phyloP scores from a whole-genome alignment of 2,797 vertebrate genomes.

The Tympanoctomys barrerae region DNA sequence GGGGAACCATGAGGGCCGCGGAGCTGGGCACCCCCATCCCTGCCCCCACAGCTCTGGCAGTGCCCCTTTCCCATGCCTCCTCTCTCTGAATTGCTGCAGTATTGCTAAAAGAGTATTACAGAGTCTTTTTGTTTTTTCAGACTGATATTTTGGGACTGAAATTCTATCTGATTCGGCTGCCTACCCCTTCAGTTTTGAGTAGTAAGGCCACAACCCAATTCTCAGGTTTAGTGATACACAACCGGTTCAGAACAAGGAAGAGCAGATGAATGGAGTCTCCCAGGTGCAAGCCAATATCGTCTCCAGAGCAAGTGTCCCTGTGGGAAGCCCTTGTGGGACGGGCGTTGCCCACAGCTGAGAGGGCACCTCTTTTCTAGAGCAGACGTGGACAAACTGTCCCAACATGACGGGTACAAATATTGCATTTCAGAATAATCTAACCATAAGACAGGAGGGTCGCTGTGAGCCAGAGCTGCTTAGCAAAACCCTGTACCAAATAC shows the following conservation, averaged over 20 bases:
- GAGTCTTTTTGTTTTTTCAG: neutral
- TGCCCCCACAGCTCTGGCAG: neutral
- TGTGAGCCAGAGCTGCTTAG: no score
- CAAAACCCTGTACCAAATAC: no score
- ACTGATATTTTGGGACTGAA: neutral
- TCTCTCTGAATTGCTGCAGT: neutral
- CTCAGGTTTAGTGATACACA: neutral
- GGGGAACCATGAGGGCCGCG: neutral
- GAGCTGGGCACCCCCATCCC: neutral
- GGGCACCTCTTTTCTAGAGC: neutral
- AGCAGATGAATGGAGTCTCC: neutral
- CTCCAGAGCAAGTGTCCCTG: neutral
- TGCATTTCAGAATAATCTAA: neutral
- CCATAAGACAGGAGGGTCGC: neutral
- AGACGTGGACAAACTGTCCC: neutral
- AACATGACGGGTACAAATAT: neutral
- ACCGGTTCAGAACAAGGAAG: neutral
- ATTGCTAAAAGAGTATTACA: neutral
- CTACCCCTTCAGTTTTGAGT: neutral
- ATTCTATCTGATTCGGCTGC: constrained; percentile 13
- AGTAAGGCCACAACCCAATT: neutral
- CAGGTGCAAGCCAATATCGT: neutral
- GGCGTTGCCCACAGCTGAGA: neutral
- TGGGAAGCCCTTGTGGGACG: neutral
- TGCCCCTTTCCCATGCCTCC: fast-evolving